Percentiles rank a stretch among this genome's conserved stretches.
Conservation (phyloP, 2,888 invertebrate genomes). For the Dicyrtoma fusca region DNA sequence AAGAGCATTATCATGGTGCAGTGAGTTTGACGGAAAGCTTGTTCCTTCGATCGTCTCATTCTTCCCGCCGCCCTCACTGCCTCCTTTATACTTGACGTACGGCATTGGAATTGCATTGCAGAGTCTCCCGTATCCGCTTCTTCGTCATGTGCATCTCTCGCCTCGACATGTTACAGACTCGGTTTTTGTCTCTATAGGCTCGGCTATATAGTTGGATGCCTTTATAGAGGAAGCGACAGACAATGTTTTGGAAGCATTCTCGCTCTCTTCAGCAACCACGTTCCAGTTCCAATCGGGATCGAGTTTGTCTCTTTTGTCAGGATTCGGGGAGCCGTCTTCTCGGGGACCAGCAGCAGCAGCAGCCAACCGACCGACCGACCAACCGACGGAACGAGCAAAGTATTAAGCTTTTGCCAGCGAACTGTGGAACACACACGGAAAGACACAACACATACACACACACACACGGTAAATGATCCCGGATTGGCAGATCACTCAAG, state of each 20-base stretch:
- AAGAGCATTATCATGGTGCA: not conserved
- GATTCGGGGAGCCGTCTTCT: constrained; percentile 32
- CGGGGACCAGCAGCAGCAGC: constrained; percentile 28
- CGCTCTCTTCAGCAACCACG: constrained; percentile 24
- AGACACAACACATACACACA: not conserved
- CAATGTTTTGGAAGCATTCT: constrained; percentile 8
- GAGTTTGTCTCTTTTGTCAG: constrained; percentile 38
- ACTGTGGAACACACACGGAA: constrained; percentile 5
- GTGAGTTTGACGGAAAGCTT: constrained; percentile 7
- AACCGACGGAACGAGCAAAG: not conserved
- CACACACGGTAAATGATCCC: constrained; percentile 34
- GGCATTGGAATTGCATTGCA: too few relatives aligned
- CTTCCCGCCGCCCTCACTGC: not conserved
- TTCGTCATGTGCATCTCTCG: constrained; percentile 5
- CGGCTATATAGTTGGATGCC: not conserved
- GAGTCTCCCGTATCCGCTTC: constrained; percentile 23
- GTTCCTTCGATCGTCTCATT: constrained; percentile 28
- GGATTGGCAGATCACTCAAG: constrained; percentile 47
- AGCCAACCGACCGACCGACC: not conserved
- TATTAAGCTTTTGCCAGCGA: not conserved
- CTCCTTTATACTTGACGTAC: too few relatives aligned
- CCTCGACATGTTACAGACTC: too few relatives aligned
- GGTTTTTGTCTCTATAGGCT: not conserved
- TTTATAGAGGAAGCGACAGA: not conserved
- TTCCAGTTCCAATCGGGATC: constrained; percentile 34